A percentile compares a stretch with the other conserved stretches of the same genome.
Conservation (phyloP, 2,888 invertebrate species). For the Lordiphosa andalusiaca region DNA sequence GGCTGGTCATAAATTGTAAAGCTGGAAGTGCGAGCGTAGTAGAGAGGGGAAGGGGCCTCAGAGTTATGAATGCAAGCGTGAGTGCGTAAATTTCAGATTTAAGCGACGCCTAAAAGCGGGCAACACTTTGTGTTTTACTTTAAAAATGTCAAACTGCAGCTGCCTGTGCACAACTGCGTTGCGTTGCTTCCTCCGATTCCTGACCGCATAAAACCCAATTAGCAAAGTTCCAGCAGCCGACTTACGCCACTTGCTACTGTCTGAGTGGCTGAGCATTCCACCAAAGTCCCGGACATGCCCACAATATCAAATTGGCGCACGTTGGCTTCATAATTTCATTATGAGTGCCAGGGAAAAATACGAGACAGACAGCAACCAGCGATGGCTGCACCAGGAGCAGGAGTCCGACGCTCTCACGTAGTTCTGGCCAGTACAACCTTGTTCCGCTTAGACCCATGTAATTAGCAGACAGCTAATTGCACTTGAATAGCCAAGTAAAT, state of each 20-base stretch:
- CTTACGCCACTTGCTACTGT: not conserved
- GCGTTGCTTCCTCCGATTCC: constrained; percentile 7
- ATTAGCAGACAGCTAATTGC: constrained; percentile 70
- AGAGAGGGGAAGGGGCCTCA: not conserved
- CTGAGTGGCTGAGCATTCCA: constrained; percentile 5
- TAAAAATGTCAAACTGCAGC: constrained; percentile 2
- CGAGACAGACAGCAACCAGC: constrained; percentile 33
- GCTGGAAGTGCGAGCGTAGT: not conserved
- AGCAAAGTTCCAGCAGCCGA: constrained; percentile 50
- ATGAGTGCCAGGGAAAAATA: constrained; percentile 54
- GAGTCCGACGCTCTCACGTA: constrained; percentile 12
- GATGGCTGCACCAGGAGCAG: not conserved
- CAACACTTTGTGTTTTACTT: constrained; percentile 27
- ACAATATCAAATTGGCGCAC: constrained; percentile 68
- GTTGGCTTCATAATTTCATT: constrained; percentile 70
- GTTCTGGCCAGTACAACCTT: constrained; percentile 31
- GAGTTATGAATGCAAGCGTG: constrained; percentile 3
- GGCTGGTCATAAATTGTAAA: constrained; percentile 52
- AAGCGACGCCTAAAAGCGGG: constrained; percentile 27
- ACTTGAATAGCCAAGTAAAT: constrained; percentile 58
- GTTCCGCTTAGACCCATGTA: constrained; percentile 58
- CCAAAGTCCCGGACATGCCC: constrained; percentile 24
- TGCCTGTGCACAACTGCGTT: constrained; percentile 12
- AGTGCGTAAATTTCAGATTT: constrained; percentile 18
- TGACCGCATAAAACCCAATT: constrained; percentile 64